Base-by-base conservation (phyloP, 2,113 vertebrate species). In the Pangasianodon hypophthalmus region DNA sequence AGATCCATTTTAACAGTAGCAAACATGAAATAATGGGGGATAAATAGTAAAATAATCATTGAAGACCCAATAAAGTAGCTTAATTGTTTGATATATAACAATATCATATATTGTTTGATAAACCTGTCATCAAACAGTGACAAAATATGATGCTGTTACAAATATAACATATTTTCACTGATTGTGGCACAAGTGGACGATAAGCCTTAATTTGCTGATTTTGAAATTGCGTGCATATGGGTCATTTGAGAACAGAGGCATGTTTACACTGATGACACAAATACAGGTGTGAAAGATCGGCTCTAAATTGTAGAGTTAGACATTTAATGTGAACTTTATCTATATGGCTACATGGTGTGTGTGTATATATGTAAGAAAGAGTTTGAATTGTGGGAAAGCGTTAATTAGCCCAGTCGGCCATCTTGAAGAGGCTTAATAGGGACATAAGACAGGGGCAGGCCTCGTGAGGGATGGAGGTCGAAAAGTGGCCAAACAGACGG, bases 381-480 rank as follows among this genome's bases (percentile, higher is more conserved):
- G 69, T 91, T 87, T 56, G 69, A 89, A 83, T 69, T 87, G 85
- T 56, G 60, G 24, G 37, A 75, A 90, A 87, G 62, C n/a, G 89
- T 94, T 95, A 95, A 95, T 95, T 95, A 95, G 94, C 94, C 93
- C 82, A 95, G 92, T 93, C 93, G 92, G 88, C 90, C 92, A 92
- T 96, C 95, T 94, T 94, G 90, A 92, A 85, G 93, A 87, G 92
- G 94, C 94, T 94, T 95, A 96, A 95, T 96, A 94, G 95, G 52
- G 93, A 96, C 94, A 94, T 95, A 93, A 95, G 94, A 94, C 94
- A 93, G 93, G 92, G 92, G 91, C 89, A 93, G 93, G 92, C 93
- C 92, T 89, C 92, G 92, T 94, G 95, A 96, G 92, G 92, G 93
- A 96, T 94, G 93, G 94, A 94, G 94, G 95, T 95, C 94, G 90